Evolutionary conservation across 1,140 invertebrate genomes (phyloP), one percentile per base, ranked within the genome.

Genomic region (Thrips palmi): DNA sequence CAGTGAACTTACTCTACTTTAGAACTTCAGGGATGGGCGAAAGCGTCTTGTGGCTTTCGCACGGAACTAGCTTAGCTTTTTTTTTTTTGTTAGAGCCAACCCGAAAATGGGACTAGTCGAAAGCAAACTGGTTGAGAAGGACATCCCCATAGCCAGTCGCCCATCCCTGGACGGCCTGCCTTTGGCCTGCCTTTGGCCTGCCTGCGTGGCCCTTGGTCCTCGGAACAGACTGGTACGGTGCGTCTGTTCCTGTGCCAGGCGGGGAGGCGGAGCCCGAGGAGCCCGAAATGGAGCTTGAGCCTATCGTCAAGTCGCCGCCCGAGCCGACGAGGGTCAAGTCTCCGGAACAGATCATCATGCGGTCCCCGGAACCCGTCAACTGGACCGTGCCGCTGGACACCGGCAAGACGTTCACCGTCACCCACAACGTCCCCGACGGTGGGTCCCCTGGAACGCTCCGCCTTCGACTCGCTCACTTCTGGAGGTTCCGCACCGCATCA

Each of bases 351-450:
- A 79, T 85, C 60, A 74, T 86, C 49, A 81, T 89, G 71, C 71
- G 82, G 33, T 86, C 82, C 7, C 84, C 84, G 4, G 83, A 87
- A 58, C 82, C 83, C 35, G 85, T 89, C 49, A 88, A 88, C 57
- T 92, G 86, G 86, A 89, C 83, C 15, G 85, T 92, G 39, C 84
- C 85, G 32, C 65, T 91, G 45, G 85, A 91, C 56, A 89, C 83
- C 41, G 83, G 83, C 42, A 87, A 86, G 64, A 86, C 82, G 5
- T 87, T 89, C 58, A 87, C 83, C 29, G 83, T 87, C 45, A 87
- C 83, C 23, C 83, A 87, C 62, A 87, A 86, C 60, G 78, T 87
- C 45, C 74, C 76, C 58, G 79, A 81, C 64, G 82, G 82, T 83
- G 62, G 62, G 57, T 55, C 48, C n/a, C 29, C 24, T 21, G 1